phyloP scores from a whole-genome alignment of 2,113 vertebrate species.

The Urocynchramus pylzowi region DNA sequence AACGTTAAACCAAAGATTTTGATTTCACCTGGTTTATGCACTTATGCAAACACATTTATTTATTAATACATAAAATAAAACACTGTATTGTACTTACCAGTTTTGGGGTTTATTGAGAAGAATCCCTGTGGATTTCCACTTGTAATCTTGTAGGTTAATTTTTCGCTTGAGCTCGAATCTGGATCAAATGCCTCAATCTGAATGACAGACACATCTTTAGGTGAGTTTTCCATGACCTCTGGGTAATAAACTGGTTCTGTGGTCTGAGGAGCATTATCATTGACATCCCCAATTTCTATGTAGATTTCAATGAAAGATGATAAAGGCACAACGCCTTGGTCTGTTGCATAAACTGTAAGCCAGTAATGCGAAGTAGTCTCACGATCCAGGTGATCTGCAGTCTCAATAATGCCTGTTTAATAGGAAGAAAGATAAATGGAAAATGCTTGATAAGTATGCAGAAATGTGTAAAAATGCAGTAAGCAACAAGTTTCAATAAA shows the following conservation, averaged over 20 bases:
- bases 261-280: slow-evolving; percentile 94
- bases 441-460: not conserved
- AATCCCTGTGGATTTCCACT: slow-evolving; percentile 99
- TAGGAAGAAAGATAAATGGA: not conserved
- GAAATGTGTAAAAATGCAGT: not conserved
- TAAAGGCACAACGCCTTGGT: slow-evolving; percentile 87
- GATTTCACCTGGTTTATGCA: not conserved
- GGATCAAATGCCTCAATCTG: slow-evolving; percentile 92
- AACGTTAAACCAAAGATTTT: not conserved
- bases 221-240: slow-evolving; percentile 90
- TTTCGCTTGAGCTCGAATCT: slow-evolving; percentile 87
- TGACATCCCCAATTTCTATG: slow-evolving; percentile 92
- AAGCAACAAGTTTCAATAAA: not conserved
- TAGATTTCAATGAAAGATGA: slow-evolving; percentile 91
- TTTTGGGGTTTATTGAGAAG: slow-evolving; percentile 87
- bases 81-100: slow-evolving; percentile 77
- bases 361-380: slow-evolving; percentile 92
- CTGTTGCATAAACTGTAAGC: slow-evolving; percentile 93
- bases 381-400: slow-evolving; percentile 85
- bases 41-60: not conserved
- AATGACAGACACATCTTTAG: slow-evolving; percentile 91
- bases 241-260: slow-evolving; percentile 94
- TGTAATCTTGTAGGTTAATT: slow-evolving; percentile 88
- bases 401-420: slow-evolving; percentile 84
- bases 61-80: not conserved